Evolutionary conservation across 2,797 vertebrate genomes (phyloP).

Genomic region (Simalia tracyae): DNA sequence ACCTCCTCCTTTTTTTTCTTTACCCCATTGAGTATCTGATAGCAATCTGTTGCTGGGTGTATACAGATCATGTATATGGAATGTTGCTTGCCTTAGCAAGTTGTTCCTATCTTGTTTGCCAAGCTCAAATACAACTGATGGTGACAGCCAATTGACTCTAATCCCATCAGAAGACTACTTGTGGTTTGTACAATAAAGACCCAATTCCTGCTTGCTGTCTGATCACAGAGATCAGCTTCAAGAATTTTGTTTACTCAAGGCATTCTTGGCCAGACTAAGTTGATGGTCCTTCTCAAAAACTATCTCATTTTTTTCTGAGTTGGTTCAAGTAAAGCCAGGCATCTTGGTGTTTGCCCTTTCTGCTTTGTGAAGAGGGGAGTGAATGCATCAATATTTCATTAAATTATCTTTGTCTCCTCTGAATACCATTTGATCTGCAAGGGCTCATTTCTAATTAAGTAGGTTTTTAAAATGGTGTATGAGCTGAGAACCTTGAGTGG

Average conservation of each 20-base stretch:
- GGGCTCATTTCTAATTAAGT: conserved; percentile 54
- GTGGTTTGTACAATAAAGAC: neutral
- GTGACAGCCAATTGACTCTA: neutral
- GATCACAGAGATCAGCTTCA: neutral
- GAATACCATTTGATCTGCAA: conserved; percentile 30
- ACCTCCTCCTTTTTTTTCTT: neutral
- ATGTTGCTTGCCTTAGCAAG: conserved; percentile 18
- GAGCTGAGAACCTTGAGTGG: conserved; percentile 38
- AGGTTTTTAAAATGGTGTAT: conserved; percentile 43
- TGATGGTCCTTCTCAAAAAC: conserved; percentile 13
- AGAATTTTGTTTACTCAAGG: conserved; percentile 1
- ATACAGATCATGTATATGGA: neutral
- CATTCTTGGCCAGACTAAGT: conserved; percentile 23
- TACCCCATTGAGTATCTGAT: neutral
- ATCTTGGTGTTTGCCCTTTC: neutral
- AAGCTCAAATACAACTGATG: conserved; percentile 15
- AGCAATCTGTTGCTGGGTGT: neutral
- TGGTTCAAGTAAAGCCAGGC: neutral
- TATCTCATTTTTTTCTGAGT: neutral
- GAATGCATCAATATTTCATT: conserved; percentile 49
- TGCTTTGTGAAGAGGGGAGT: neutral
- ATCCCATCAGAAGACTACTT: neutral
- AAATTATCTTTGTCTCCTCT: conserved; percentile 55
- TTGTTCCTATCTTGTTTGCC: fast-evolving
- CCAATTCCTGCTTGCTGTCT: conserved; percentile 2